Base-by-base conservation (phyloP, 2,113 vertebrate species). In the Dasyornis broadbenti region DNA sequence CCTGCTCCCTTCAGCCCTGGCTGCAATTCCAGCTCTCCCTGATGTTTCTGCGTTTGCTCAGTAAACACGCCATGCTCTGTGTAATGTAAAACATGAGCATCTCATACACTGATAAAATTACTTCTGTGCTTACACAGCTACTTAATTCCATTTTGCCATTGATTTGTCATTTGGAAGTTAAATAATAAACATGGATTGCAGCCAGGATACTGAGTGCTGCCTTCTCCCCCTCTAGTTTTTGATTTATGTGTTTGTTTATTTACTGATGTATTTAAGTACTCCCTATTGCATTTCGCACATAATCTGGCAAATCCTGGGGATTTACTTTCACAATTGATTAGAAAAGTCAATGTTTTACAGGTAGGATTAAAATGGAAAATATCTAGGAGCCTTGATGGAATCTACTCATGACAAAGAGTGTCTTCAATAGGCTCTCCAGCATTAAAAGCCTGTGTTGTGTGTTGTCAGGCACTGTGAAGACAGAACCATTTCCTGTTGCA, bases 241-340 rank as follows among this genome's bases (percentile, higher is more conserved):
- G 15, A 80, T 97, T 93, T 95, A 85, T 85, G 69, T 82, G 79
- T 90, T 96, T 97, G 94, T 94, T 97, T 97, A 94, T 97, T 97
- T 93, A 95, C 95, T 94, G 92, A 97, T 95, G 71, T 92, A 69
- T 91, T 71, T 93, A 96, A 96, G 92, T 45, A 71, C 75, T 97
- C 94, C 91, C 87, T 76, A 65, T 59, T 82, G 87, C 84, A 59
- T 94, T 97, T 96, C 96, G 92, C 91, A 93, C 95, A 96, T 96
- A 97, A 98, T 97, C 97, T 88, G 15, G 94, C 91, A 98, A 97
- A 97, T 97, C 97, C 96, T 52, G 33, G 82, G 95, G 97, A 97
- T 97, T 97, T 97, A 95, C 95, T 97, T 95, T 95, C 94, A 94
- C 70, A 72, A 97, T 95, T 98, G 97, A 98, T 98, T 97, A 94